These are phyloP conservation scores for Chlorodrepanis virens DNA, from an alignment of 2,113 vertebrate species.

Conservation along the genomic window DNA sequence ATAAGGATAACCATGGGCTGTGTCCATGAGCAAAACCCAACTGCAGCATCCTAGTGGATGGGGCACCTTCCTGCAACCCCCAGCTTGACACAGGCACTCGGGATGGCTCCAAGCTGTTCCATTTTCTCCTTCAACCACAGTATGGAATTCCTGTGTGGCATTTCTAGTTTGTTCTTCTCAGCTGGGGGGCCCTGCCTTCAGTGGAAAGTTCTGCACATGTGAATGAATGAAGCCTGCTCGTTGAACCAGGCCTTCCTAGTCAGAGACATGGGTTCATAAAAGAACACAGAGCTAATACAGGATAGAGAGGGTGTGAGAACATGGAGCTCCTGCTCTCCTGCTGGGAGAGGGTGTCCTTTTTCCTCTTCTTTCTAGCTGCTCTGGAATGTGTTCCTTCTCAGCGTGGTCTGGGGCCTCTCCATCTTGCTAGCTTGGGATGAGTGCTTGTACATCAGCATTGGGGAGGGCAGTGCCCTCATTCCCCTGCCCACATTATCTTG, in stretches of 20 bases:
- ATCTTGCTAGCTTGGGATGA: background rate
- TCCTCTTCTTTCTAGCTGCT: background rate
- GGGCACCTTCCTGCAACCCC: background rate
- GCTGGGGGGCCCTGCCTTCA: background rate
- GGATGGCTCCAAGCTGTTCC: background rate
- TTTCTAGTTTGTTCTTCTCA: background rate
- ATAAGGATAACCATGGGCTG: background rate
- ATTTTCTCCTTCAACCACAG: background rate
- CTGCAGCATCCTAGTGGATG: background rate
- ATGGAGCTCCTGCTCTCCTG: background rate
- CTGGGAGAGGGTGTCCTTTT: background rate
- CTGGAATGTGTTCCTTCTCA: background rate
- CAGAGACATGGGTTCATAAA: background rate
- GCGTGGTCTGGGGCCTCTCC: background rate
- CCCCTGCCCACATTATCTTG: background rate
- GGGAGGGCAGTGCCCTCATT: background rate
- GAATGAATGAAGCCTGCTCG: background rate
- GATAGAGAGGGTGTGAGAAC: background rate
- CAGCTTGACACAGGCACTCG: rapidly evolving
- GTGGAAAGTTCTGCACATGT: background rate
- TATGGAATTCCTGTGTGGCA: background rate
- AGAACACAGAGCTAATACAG: background rate
- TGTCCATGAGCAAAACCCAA: background rate
- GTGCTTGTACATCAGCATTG: background rate
- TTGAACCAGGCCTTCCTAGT: background rate